Conservation (phyloP, 2,797 vertebrate species). For the Australoheros facetus region DNA sequence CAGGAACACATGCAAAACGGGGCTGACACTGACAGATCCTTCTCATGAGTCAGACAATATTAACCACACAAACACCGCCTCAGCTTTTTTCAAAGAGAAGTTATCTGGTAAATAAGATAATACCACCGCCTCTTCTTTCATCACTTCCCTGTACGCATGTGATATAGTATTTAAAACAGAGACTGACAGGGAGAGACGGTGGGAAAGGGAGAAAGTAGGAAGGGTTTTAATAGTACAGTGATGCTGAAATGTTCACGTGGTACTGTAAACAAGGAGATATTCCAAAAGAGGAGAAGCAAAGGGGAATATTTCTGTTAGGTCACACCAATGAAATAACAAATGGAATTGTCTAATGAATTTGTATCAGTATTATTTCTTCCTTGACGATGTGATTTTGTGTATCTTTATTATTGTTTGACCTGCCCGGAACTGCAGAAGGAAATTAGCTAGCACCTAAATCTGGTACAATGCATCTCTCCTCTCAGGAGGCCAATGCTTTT, state of each 20-base stretch:
- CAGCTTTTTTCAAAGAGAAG: background rate
- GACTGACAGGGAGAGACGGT: background rate
- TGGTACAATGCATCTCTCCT: background rate
- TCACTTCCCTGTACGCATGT: constrained; percentile 2
- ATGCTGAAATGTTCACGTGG: background rate
- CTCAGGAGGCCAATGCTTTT: background rate
- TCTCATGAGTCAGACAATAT: background rate
- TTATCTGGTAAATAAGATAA: constrained; percentile 9
- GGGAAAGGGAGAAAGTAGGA: background rate
- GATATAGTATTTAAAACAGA: background rate
- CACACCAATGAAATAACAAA: background rate
- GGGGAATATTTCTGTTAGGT: background rate
- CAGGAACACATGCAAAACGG: background rate
- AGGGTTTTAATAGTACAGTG: background rate
- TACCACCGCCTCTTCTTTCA: background rate
- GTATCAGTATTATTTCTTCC: background rate
- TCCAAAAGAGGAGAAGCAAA: background rate
- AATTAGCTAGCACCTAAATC: background rate
- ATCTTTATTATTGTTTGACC: background rate
- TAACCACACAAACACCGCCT: background rate
- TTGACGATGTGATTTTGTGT: background rate
- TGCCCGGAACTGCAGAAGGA: background rate
- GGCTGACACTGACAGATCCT: background rate
- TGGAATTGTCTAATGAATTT: background rate
- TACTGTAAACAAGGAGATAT: constrained; percentile 10